Base-by-base conservation (phyloP, 2,113 vertebrate species). In the Epinephelus lanceolatus region DNA sequence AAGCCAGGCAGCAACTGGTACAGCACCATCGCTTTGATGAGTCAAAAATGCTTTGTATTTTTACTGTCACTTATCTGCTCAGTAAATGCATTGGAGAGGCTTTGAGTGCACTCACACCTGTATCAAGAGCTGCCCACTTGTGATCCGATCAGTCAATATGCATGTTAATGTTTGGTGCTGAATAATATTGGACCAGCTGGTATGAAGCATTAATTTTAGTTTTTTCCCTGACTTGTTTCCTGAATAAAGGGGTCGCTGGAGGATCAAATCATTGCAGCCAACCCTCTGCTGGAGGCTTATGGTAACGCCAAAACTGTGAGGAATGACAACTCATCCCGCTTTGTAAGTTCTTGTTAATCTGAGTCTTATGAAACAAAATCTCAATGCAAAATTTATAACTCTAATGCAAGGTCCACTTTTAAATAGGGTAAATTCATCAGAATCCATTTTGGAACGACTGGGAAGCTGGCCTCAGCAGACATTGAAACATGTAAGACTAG, bases 231-330 rank as follows among this genome's bases (percentile, higher is more conserved):
- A 7, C 88, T 88, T 52, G 76, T 94, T 80, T 78, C 78, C 10
- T 37, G 71, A 80, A 94, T 93, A 79, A 93, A 98, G 97, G 97
- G 97, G 18, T 98, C 97, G 0, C 95, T 95, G 72, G 93, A 96
- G 72, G 93, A 97, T 94, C 95, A 97, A 91, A 97, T 97, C 94
- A 94, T 95, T 90, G 94, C 94, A 86, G 94, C 94, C 0, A 95
- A 95, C 69, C 94, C 94, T 13, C 87, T 97, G 82, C 59, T 97
- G 80, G 96, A 97, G 42, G 96, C 96, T 79, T 97, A 96, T 88
- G 96, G 96, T 85, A 97, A 97, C 1, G 96, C 96, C 94, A 97
- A 97, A 83, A 97, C 96, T 0, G 95, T 97, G 94, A 96, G 96
- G 91, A 97, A 97, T 70, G 96, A 97, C 95, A 97, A 97, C 66